Conservation (phyloP, 2,797 vertebrate species). For the Falco cherrug region DNA sequence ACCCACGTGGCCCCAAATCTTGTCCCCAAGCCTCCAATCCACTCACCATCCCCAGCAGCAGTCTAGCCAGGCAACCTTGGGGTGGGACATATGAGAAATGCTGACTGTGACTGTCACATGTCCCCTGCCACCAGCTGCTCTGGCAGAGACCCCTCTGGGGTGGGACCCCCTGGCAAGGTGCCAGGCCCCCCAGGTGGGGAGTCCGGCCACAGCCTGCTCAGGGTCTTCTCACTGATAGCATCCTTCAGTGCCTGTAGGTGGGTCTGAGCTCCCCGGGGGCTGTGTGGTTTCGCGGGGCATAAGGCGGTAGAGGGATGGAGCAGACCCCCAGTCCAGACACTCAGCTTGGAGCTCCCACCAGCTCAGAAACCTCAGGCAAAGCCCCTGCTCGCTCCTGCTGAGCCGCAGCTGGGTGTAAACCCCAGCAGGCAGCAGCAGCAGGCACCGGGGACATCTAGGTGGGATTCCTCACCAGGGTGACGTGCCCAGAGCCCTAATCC, state of each 20-base stretch:
- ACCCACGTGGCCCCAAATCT: background rate
- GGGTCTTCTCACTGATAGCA: background rate
- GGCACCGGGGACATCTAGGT: background rate
- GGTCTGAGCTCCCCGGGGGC: fast-evolving
- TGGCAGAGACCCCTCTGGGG: background rate
- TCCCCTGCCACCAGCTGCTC: background rate
- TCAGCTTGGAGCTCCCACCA: background rate
- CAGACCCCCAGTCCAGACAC: background rate
- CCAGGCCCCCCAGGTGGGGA: background rate
- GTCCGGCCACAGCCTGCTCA: background rate
- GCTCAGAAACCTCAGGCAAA: background rate
- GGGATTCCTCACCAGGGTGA: background rate
- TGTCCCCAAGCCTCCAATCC: background rate
- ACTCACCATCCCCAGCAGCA: background rate
- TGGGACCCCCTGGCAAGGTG: background rate
- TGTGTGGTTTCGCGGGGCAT: background rate
- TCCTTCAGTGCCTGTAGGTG: background rate
- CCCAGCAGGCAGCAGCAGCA: background rate
- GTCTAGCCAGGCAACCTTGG: background rate
- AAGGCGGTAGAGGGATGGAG: background rate
- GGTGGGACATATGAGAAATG: background rate
- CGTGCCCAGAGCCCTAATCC: background rate
- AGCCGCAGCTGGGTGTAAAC: background rate
- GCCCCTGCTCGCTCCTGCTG: fast-evolving
- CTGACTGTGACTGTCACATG: background rate